Base-by-base conservation (phyloP, 2,113 vertebrate genomes). In the Saccopteryx bilineata region DNA sequence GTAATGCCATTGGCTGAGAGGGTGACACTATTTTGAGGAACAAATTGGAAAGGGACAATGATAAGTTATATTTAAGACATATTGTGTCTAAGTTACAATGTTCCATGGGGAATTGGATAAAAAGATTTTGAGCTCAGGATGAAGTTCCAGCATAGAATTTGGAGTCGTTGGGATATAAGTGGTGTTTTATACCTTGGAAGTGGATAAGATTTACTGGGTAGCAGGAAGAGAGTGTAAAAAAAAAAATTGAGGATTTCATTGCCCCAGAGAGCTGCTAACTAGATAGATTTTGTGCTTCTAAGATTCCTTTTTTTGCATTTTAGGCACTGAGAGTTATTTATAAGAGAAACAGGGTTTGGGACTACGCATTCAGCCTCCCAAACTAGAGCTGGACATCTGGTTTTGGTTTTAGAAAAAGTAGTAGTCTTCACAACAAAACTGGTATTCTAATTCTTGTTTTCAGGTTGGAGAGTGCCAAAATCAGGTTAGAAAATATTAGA, bases 401-500 rank as follows among this genome's bases (percentile, higher is more conserved):
- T 28, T 76, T 95, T 24, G 31, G 21, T 69, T 88, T 76, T 61
- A 66, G 39, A 91, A 90, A 94, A 80, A 23, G 5, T 50, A 68
- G 18, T 26, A 54, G 2, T 85, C 19, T 66, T 48, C 94, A 87
- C 31, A 90, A 39, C 12, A 24, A 9, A 11, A 50, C 61, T 66
- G 65, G 19, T 46, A 79, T 79, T 60, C 65, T 87, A 4, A 46
- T 86, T 92, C 76, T 93, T 91, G 15, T 80, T 72, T 91, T 31
- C 56, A 68, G 11, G 75, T 56, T 33, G 48, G 75, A 83, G 65
- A 23, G 9, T 92, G 71, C 24, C 65, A 88, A 33, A 4, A 65
- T 48, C 46, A 90, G 54, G 78, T 84, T 81, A 81, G 58, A 56
- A 92, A 86, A 79, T 33, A 94, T 74, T 68, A 92, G 68, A 85